A percentile compares a stretch with the other conserved stretches of the same genome.
These are phyloP conservation scores for Scolopax bukidnonensis DNA, from an alignment of 2,797 vertebrate species.

Conservation along the genomic window DNA sequence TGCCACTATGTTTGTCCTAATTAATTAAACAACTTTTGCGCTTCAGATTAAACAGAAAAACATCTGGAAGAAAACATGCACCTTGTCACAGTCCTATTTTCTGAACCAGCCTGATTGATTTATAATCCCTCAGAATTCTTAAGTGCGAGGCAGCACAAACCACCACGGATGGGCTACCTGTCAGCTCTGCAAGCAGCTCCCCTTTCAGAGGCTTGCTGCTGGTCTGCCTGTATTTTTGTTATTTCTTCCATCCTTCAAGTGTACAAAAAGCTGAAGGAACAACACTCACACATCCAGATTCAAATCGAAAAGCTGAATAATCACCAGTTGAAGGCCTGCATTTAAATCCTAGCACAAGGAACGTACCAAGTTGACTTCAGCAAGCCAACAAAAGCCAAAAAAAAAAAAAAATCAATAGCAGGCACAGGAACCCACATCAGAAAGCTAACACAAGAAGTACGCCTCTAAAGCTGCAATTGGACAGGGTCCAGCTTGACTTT, in stretches of 20 bases:
- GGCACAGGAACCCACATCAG: background rate
- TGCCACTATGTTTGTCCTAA: constrained; percentile 41
- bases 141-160: background rate
- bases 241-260: background rate
- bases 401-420: background rate
- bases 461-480: background rate
- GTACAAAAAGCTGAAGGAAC: background rate
- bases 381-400: background rate
- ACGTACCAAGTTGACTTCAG: background rate
- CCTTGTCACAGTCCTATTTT: constrained; percentile 49
- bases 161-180: background rate
- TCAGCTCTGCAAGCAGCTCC: background rate
- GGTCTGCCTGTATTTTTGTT: background rate
- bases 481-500: background rate
- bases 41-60: constrained; percentile 60
- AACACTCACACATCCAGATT: background rate
- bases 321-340: background rate
- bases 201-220: background rate
- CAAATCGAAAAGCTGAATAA: background rate
- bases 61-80: constrained; percentile 36
- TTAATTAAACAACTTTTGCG: constrained; percentile 59
- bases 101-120: constrained; percentile 50
- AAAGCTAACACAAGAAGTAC: too few species aligned
- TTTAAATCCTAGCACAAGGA: background rate
- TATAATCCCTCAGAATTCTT: constrained; percentile 35